These are phyloP conservation scores for Cistogaster globosa DNA, from an alignment of 2,888 invertebrate genomes.

Conservation along the genomic window DNA sequence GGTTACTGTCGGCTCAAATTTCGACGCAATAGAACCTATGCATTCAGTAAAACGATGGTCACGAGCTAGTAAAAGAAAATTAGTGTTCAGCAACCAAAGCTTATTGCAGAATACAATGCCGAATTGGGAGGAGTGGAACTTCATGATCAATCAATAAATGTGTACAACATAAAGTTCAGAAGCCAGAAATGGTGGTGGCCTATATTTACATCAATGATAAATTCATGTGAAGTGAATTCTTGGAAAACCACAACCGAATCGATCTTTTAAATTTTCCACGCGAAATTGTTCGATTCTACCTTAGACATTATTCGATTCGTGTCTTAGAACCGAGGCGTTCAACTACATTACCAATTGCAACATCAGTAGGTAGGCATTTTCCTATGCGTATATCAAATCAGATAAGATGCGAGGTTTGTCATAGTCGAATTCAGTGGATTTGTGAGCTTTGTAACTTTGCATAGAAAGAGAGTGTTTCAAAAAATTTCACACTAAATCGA, in stretches of 20 bases:
- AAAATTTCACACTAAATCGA: no score
- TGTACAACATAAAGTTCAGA: background rate
- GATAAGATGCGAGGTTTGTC: background rate
- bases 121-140: background rate
- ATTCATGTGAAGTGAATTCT: background rate
- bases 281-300: background rate
- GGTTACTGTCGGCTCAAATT: background rate
- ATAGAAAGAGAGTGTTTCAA: no score
- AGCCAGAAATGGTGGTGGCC: background rate
- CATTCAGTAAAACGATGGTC: background rate
- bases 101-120: background rate
- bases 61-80: background rate
- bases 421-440: background rate
- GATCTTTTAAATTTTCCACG: conserved; percentile 1
- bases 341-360: background rate
- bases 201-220: background rate
- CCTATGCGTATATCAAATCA: background rate
- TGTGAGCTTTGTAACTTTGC: background rate
- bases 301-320: conserved; percentile 1
- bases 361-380: background rate
- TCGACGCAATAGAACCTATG: background rate
- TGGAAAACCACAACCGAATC: background rate
- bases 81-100: background rate
- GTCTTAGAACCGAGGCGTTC: background rate
- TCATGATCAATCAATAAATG: background rate